phyloP scores from a whole-genome alignment of 2,888 invertebrate species.

The Beris morrisii region DNA sequence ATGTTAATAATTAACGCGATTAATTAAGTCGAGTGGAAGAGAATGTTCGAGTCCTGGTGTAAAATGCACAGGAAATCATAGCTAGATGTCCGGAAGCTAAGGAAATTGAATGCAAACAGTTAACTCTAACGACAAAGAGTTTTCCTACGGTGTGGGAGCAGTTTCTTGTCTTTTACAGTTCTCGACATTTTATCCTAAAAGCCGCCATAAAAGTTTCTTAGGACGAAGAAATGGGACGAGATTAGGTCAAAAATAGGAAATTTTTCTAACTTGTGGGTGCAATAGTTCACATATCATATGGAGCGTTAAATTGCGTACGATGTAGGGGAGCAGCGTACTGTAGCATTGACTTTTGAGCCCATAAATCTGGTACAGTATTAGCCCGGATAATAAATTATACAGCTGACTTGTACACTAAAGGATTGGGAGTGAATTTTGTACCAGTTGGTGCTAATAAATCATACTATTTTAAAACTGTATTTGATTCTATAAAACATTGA shows the following conservation, averaged over 20 bases:
- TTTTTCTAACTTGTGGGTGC: neutral
- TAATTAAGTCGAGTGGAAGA: constrained; percentile 18
- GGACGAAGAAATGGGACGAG: too few species aligned
- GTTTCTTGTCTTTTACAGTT: too few species aligned
- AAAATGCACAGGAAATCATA: neutral
- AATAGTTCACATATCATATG: constrained; percentile 36
- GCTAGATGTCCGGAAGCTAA: neutral
- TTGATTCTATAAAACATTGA: too few species aligned
- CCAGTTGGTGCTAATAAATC: neutral
- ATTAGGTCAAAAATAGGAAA: too few species aligned
- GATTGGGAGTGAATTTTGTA: neutral
- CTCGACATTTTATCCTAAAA: too few species aligned
- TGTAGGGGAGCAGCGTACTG: neutral
- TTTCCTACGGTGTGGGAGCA: too few species aligned
- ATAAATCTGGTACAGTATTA: constrained; percentile 24
- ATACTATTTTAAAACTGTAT: too few species aligned
- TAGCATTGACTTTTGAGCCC: neutral
- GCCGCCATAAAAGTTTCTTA: too few species aligned
- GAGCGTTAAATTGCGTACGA: constrained; percentile 38
- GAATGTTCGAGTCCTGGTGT: too few species aligned
- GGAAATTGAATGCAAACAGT: constrained; percentile 22
- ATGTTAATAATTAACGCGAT: constrained; percentile 29
- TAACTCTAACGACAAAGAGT: neutral
- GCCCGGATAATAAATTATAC: constrained; percentile 25
- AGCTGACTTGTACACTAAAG: neutral